These are phyloP conservation scores for Cettia cetti DNA, from an alignment of 2,113 vertebrate genomes.

Conservation along the genomic window DNA sequence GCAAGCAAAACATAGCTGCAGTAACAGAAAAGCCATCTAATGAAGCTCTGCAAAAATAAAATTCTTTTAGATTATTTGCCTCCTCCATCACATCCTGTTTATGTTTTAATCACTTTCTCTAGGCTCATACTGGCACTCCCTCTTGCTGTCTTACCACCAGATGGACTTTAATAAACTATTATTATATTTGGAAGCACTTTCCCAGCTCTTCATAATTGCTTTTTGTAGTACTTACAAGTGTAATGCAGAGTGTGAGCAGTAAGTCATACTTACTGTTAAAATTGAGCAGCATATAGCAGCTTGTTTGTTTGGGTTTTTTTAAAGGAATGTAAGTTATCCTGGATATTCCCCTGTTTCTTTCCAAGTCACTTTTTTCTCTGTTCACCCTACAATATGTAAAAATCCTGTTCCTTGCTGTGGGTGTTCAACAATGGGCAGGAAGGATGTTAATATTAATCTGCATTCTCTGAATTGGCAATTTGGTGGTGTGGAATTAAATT, in stretches of 20 bases:
- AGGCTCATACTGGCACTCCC: neutral
- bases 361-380: neutral
- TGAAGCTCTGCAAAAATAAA: neutral
- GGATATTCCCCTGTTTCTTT: neutral
- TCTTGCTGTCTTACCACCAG: neutral
- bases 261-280: neutral
- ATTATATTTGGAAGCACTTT: slow-evolving; percentile 20
- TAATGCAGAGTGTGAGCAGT: no score
- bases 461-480: neutral
- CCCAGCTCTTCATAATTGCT: neutral
- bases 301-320: neutral
- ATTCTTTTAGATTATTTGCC: neutral
- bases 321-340: neutral
- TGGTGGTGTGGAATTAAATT: neutral
- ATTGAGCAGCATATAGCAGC: neutral
- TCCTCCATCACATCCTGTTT: slow-evolving; percentile 30
- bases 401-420: neutral
- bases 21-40: neutral
- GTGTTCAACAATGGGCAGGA: neutral
- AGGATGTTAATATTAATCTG: neutral
- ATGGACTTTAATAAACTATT: slow-evolving; percentile 11
- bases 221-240: neutral
- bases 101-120: slow-evolving; percentile 21
- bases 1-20: slow-evolving; percentile 2
- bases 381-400: neutral